Evolutionary conservation across 2,888 invertebrate genomes (phyloP).

Genomic region (Idaea dimidiata): DNA sequence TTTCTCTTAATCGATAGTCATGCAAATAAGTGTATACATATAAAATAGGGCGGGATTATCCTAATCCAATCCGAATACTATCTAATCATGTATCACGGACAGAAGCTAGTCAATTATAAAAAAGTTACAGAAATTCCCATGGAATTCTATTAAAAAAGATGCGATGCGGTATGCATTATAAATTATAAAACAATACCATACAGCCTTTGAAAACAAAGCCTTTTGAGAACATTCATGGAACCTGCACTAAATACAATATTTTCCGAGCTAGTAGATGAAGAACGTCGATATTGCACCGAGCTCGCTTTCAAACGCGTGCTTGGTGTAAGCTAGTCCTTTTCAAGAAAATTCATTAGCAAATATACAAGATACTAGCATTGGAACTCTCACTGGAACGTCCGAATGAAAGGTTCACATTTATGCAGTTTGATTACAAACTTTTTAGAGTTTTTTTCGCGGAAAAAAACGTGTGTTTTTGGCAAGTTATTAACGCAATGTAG

Average conservation of each 20-base stretch:
- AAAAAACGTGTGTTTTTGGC: too few relatives aligned
- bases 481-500: too few relatives aligned
- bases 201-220: neutral
- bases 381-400: neutral
- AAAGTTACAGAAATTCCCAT: too few relatives aligned
- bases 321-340: neutral
- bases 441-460: neutral
- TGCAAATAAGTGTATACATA: too few relatives aligned
- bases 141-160: too few relatives aligned
- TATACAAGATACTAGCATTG: slow-evolving; percentile 6
- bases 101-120: too few relatives aligned
- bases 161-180: too few relatives aligned
- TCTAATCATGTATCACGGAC: too few relatives aligned
- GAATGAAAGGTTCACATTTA: neutral
- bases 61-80: too few relatives aligned
- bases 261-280: neutral
- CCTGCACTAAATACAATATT: neutral
- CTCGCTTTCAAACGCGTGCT: neutral
- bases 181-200: neutral
- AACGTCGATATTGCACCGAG: neutral
- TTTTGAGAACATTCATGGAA: neutral
- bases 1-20: too few relatives aligned
- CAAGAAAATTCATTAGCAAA: neutral
- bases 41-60: too few relatives aligned
- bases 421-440: neutral